Evolutionary conservation across 1,140 invertebrate genomes (phyloP).

Genomic region (Listronotus oregonensis): DNA sequence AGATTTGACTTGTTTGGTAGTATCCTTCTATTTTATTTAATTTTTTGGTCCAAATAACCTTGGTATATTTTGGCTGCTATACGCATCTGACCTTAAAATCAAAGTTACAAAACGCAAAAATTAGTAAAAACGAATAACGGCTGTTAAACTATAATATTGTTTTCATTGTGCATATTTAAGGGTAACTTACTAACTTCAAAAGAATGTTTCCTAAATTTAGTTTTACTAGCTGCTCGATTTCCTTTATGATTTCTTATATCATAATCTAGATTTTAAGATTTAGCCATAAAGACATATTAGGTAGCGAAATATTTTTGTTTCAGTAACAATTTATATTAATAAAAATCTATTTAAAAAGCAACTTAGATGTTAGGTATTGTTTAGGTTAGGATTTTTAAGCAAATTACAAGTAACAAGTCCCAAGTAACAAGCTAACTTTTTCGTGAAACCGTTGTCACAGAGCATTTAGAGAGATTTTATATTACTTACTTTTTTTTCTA

Average conservation of each 20-base stretch:
- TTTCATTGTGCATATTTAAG: not conserved
- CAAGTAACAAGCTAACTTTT: slow-evolving; percentile 4
- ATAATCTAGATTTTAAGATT: slow-evolving; percentile 8
- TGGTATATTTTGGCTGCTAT: too few species aligned
- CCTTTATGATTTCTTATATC: slow-evolving; percentile 10
- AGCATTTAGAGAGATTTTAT: not conserved
- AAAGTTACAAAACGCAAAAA: too few species aligned
- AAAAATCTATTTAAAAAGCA: slow-evolving; percentile 10
- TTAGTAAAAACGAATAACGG: too few species aligned
- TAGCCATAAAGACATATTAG: slow-evolving; percentile 21
- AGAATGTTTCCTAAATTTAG: not conserved
- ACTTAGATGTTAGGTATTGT: slow-evolving; percentile 17
- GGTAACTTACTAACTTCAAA: not conserved
- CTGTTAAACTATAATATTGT: too few species aligned
- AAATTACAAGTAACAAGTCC: slow-evolving; percentile 11
- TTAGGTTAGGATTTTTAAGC: slow-evolving; percentile 15
- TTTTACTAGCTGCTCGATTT: slow-evolving; percentile 9
- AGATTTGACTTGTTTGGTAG: too few species aligned
- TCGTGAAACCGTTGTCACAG: not conserved
- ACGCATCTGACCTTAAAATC: too few species aligned
- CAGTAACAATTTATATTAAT: slow-evolving; percentile 14
- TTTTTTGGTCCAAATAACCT: too few species aligned
- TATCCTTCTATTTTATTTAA: too few species aligned
- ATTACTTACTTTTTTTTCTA: too few species aligned
- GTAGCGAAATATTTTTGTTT: slow-evolving; percentile 16